A percentile compares a stretch with the other conserved stretches of the same genome.
Evolutionary conservation across 1,140 invertebrate species (phyloP).

Genomic region (Diuraphis noxia): DNA sequence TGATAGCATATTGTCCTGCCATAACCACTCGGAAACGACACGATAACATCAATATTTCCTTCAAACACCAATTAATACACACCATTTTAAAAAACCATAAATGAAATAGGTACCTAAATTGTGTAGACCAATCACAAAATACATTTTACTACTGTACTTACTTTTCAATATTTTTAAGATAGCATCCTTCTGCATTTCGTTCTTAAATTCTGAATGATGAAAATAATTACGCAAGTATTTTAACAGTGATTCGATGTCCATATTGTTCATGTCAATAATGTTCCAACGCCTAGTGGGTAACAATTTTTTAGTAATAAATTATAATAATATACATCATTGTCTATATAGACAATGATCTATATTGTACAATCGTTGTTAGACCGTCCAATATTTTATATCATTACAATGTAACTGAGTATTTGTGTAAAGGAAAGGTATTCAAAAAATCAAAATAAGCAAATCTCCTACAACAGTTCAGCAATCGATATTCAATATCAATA

Average conservation of each 20-base stretch:
- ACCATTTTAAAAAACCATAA: not conserved
- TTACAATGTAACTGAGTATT: too few species aligned
- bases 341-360: not conserved
- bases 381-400: too few species aligned
- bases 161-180: slow-evolving; percentile 63
- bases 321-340: too few species aligned
- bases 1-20: slow-evolving; percentile 76
- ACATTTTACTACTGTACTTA: slow-evolving; percentile 58
- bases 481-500: too few species aligned
- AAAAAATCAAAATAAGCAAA: too few species aligned
- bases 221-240: slow-evolving; percentile 9
- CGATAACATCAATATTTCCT: slow-evolving; percentile 70
- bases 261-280: not conserved
- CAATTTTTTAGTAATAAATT: not conserved
- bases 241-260: not conserved
- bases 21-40: slow-evolving; percentile 76
- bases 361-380: too few species aligned
- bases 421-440: too few species aligned
- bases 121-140: not conserved
- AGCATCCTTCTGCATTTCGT: slow-evolving; percentile 63
- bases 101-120: not conserved
- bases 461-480: too few species aligned
- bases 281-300: not conserved
- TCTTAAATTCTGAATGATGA: slow-evolving; percentile 61
- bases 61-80: slow-evolving; percentile 50